Evolutionary conservation across 2,888 invertebrate species (phyloP), one percentile per base, ranked within the genome.

Genomic region (Hypomecis punctinalis): DNA sequence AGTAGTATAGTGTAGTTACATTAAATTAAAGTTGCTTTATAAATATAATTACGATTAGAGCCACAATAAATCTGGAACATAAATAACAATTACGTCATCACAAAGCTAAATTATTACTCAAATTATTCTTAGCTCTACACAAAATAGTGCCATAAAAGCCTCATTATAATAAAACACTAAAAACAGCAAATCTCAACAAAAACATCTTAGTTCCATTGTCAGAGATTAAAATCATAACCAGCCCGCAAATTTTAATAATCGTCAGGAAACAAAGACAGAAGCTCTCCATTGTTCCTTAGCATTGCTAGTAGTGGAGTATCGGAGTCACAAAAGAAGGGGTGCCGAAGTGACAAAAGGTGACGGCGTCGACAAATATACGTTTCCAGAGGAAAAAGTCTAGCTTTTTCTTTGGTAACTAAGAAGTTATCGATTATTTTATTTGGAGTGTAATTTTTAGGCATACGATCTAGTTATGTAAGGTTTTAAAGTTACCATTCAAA

Each of bases 241-340:
- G 36, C 37, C 45, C 57, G 67, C 54, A 58, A 68, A 71, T 66
- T 68, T 67, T 66, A 68, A 73, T 70, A 73, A 71, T 69, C 63
- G 69, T 57, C 62, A 62, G 60, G 54, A 69, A 73, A 72, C 70
- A 70, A 70, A 70, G 69, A 59, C 49, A 66, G 60, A 60, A 65
- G 67, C 66, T 61, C 13, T n/a, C 59, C 51, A 61, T 68, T 69
- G 69, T 70, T 60, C 46, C 64, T 73, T 71, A 68, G 71, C 64
- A 68, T 62, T 64, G 69, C 67, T 68, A 73, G 71, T 63, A 63
- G 67, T 63, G 63, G 42, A 63, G 58, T 60, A 64, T 64, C 55
- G 51, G 40, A 49, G 64, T 60, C 51, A 64, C 56, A 63, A 63
- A 39, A 57, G 66, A 37, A 43, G 63, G 23, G 45, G 55, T 23